Evolutionary conservation across 2,797 vertebrate genomes (phyloP).

Genomic region (Ptychadena robeensis): DNA sequence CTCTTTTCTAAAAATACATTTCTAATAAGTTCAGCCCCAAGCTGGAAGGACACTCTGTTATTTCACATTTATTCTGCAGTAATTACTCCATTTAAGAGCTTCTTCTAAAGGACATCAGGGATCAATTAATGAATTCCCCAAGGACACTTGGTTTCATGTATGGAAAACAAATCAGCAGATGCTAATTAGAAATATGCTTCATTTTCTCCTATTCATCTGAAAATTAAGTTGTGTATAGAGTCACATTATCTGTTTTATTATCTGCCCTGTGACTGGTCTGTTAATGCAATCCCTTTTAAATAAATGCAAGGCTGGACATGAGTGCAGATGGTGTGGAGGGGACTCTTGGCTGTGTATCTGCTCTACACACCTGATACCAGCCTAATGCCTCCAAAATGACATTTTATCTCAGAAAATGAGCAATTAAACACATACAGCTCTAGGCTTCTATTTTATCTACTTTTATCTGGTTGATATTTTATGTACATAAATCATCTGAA

Average conservation of each 20-base stretch:
- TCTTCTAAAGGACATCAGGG: slow-evolving; percentile 24
- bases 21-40: not conserved
- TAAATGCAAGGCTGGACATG: slow-evolving; percentile 19
- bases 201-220: slow-evolving; percentile 3
- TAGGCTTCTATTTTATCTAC: slow-evolving; percentile 14
- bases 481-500: not conserved
- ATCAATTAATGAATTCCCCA: slow-evolving; percentile 32
- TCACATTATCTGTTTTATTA: slow-evolving; percentile 33
- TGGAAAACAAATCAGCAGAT: slow-evolving; percentile 31
- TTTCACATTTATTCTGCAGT: not conserved
- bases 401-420: slow-evolving; percentile 8
- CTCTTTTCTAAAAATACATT: too few species aligned
- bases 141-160: slow-evolving; percentile 2
- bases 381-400: slow-evolving; percentile 16
- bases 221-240: slow-evolving; percentile 1
- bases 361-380: slow-evolving; percentile 39
- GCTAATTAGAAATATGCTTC: slow-evolving; percentile 35
- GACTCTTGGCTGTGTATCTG: not conserved
- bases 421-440: slow-evolving; percentile 30
- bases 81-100: not conserved
- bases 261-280: slow-evolving; percentile 15
- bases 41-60: not conserved
- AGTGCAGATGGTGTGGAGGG: slow-evolving; percentile 43
- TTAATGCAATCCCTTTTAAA: slow-evolving; percentile 35
- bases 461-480: not conserved